Evolutionary conservation across 2,797 vertebrate genomes (phyloP), one percentile per base, ranked within the genome.

Genomic region (Anas flavirostris): DNA sequence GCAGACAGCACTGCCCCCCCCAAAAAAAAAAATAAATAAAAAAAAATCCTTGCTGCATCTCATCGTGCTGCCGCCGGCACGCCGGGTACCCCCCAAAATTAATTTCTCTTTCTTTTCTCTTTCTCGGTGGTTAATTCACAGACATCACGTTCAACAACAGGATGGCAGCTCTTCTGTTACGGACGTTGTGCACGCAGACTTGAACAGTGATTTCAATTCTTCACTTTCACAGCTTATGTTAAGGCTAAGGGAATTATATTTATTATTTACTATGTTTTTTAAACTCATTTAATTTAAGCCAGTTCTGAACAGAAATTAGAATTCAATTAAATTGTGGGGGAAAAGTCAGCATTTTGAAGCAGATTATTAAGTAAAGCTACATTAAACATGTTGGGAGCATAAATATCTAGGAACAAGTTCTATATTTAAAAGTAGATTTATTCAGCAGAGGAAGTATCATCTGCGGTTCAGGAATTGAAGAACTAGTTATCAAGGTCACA

Each of bases 221-320:
- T 48, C 73, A 39, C 56, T 88, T 90, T 78, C 84, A 78, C 86
- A 88, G 91, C 74, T 95, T 64, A 90, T 6, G 58, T n/a, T 41
- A 56, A 50, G 16, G 77, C 66, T 43, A 44, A 86, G 74, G 23
- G 88, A 94, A 91, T 86, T 81, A 46, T 18, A 73, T 44, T 53
- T 55, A 72, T 87, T 95, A 92, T 93, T 96, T 94, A 95, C 95
- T 68, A 16, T 55, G 83, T 69, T 87, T 87, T 92, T 83, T 69
- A 60, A 86, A 94, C 39, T 46, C 77, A 12, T 88, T 88, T 86
- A 53, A 62, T 78, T 91, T 89, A 81, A 94, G 95, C 67, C 55
- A 74, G 81, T 94, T 90, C 70, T 69, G 52, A 90, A 90, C 83
- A 78, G 77, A 93, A 96, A 94, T 91, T 63, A 91, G 63, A 76